Evolutionary conservation across 2,888 invertebrate genomes (phyloP).

Genomic region (Cepaea hortensis): DNA sequence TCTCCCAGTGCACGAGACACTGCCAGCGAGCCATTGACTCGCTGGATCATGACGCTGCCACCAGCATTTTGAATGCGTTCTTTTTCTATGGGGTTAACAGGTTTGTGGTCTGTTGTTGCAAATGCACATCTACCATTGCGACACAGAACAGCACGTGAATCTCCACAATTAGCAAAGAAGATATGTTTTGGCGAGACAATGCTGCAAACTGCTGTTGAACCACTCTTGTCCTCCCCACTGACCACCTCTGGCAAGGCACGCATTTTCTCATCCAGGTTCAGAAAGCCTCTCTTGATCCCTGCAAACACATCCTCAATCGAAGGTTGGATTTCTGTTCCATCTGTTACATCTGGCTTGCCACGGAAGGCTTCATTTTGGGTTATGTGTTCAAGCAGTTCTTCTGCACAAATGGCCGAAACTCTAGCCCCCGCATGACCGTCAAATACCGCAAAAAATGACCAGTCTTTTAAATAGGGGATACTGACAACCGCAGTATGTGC

Average conservation of each 20-base stretch:
- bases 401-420: slow-evolving; percentile 91
- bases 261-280: slow-evolving; percentile 86
- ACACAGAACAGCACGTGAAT: slow-evolving; percentile 92
- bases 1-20: slow-evolving; percentile 96
- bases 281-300: slow-evolving; percentile 81
- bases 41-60: slow-evolving; percentile 96
- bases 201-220: slow-evolving; percentile 98
- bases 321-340: slow-evolving; percentile 70
- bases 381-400: slow-evolving; percentile 83
- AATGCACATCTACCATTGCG: slow-evolving; percentile 87
- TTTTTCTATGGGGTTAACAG: slow-evolving; percentile 83
- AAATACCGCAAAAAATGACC: slow-evolving; percentile 97
- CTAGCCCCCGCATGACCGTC: slow-evolving; percentile 96
- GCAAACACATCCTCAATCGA: slow-evolving; percentile 78
- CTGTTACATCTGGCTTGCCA: slow-evolving; percentile 69
- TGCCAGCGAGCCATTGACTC: slow-evolving; percentile 96
- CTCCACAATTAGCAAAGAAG: slow-evolving; percentile 78
- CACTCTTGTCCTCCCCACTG: slow-evolving; percentile 93
- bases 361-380: slow-evolving; percentile 92
- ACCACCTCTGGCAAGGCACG: slow-evolving; percentile 86
- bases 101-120: slow-evolving; percentile 96
- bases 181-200: slow-evolving; percentile 90
- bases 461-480: slow-evolving; percentile 79
- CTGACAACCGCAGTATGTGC: slow-evolving; percentile 94
- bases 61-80: slow-evolving; percentile 96